These are phyloP conservation scores for Drosophila mettleri DNA, from an alignment of 2,888 invertebrate genomes.

Conservation along the genomic window DNA sequence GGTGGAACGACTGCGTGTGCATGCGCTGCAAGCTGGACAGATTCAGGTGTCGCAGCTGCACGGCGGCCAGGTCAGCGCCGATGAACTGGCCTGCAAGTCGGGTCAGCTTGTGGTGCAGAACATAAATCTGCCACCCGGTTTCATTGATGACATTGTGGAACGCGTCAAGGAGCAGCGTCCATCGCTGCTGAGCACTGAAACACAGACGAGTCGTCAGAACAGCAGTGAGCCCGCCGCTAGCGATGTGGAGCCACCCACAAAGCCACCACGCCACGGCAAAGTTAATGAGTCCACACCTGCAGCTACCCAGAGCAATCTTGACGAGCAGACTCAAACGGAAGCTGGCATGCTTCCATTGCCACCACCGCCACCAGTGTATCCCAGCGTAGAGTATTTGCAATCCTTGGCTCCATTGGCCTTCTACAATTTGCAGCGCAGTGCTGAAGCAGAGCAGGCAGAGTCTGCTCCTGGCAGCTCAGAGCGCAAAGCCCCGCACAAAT, in stretches of 20 bases:
- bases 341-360: slow-evolving; percentile 85
- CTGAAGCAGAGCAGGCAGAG: slow-evolving; percentile 82
- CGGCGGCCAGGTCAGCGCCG: slow-evolving; percentile 89
- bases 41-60: slow-evolving; percentile 93
- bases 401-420: slow-evolving; percentile 86
- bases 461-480: slow-evolving; percentile 55
- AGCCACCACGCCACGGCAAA: slow-evolving; percentile 77
- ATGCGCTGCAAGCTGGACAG: slow-evolving; percentile 91
- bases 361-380: slow-evolving; percentile 86
- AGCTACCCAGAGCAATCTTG: slow-evolving; percentile 59
- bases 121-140: slow-evolving; percentile 89
- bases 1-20: slow-evolving; percentile 91
- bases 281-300: slow-evolving; percentile 38
- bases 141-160: slow-evolving; percentile 89
- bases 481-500: slow-evolving; percentile 84
- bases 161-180: slow-evolving; percentile 83
- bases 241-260: slow-evolving; percentile 70
- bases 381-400: slow-evolving; percentile 86
- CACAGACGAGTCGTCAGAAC: slow-evolving; percentile 81
- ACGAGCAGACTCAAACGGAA: slow-evolving; percentile 82
- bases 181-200: slow-evolving; percentile 84
- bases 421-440: slow-evolving; percentile 85
- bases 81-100: slow-evolving; percentile 90
- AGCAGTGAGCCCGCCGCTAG: slow-evolving; percentile 71
- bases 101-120: slow-evolving; percentile 89